Conservation (phyloP, 1,140 invertebrate species). For the Polyergus mexicanus region DNA sequence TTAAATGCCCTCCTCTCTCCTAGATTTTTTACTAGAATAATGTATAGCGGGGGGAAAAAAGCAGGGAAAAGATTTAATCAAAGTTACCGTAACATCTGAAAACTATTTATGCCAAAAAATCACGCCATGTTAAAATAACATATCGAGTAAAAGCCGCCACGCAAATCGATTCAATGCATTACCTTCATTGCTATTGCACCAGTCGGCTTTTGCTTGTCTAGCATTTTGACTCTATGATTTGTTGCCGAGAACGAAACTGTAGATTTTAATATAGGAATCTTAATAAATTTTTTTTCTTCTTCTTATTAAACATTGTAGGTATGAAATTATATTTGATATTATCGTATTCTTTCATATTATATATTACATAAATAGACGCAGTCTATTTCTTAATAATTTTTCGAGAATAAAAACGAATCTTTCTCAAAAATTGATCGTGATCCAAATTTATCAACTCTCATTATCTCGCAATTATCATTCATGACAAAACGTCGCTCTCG, state of each 20-base stretch:
- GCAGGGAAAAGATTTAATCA: background rate
- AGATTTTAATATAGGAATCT: background rate
- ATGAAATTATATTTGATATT: background rate
- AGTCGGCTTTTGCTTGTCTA: background rate
- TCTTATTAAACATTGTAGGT: background rate
- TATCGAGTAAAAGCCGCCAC: constrained; percentile 1
- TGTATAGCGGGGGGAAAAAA: background rate
- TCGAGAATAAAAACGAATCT: background rate
- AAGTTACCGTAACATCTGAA: background rate
- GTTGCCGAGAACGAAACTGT: background rate
- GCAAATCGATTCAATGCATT: background rate
- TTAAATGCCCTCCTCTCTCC: background rate
- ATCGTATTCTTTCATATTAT: background rate
- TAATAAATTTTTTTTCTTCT: background rate
- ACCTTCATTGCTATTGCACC: background rate
- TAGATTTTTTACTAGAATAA: too few relatives aligned
- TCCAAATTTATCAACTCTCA: constrained; percentile 8
- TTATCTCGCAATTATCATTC: constrained; percentile 10
- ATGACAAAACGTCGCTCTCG: constrained; percentile 28
- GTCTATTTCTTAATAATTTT: background rate
- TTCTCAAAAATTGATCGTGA: background rate
- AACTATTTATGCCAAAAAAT: background rate
- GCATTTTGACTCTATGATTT: constrained; percentile 3
- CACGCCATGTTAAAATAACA: constrained; percentile 27
- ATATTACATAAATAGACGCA: background rate